Conservation (phyloP, 2,888 invertebrate species). For the Drosophila trichaetosa region DNA sequence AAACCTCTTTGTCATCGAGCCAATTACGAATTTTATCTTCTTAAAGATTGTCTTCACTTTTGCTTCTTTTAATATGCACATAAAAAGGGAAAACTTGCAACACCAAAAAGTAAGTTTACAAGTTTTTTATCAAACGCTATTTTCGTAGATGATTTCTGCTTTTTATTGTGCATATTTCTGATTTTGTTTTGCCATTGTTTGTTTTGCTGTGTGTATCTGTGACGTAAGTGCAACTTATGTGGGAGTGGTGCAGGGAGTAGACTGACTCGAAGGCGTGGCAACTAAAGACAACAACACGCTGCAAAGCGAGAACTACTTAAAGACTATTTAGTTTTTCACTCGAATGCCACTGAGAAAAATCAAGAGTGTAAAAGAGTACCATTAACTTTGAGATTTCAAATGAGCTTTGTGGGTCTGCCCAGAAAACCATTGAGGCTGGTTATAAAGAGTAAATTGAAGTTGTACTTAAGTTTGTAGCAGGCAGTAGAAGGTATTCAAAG, state of each 20-base stretch:
- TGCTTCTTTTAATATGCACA: slow-evolving; percentile 8
- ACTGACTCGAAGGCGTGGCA: not conserved
- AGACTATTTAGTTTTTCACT: slow-evolving; percentile 35
- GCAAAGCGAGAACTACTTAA: slow-evolving; percentile 51
- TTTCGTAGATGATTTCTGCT: not conserved
- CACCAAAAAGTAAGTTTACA: slow-evolving; percentile 1
- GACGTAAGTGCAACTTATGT: slow-evolving; percentile 56
- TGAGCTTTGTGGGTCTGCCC: slow-evolving; percentile 40
- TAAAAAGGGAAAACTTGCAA: slow-evolving; percentile 9
- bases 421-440: not conserved
- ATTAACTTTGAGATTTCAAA: slow-evolving; percentile 69
- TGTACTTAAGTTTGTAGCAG: not conserved
- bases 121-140: slow-evolving; percentile 1
- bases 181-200: not conserved
- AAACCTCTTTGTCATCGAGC: not conserved
- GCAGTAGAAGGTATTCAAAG: not conserved
- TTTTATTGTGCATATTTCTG: slow-evolving; percentile 3
- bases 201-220: not conserved
- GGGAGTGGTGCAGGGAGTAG: not conserved
- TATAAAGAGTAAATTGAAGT: not conserved
- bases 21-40: not conserved
- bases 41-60: slow-evolving; percentile 1
- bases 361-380: slow-evolving; percentile 4
- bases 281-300: slow-evolving; percentile 1
- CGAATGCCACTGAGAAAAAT: not conserved